phyloP scores from a whole-genome alignment of 1,140 invertebrate genomes.

The Brachionus angularis region DNA sequence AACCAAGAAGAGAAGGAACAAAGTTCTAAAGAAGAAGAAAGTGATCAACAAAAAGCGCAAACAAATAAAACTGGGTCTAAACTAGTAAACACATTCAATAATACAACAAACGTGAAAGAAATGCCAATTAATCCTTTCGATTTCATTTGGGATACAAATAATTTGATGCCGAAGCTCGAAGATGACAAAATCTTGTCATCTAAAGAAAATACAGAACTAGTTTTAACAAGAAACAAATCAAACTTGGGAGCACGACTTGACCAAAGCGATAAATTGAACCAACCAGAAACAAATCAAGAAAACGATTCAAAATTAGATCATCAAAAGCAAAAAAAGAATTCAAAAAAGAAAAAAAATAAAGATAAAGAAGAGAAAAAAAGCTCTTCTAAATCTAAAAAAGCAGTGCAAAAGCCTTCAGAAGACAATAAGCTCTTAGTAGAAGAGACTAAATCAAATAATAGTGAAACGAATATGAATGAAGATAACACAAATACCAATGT shows the following conservation, averaged over 20 bases:
- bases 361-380: conserved; percentile 26
- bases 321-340: background rate
- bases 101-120: conserved; percentile 33
- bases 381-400: background rate
- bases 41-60: background rate
- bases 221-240: background rate
- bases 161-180: background rate
- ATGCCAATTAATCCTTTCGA: conserved; percentile 29
- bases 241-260: background rate
- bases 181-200: background rate
- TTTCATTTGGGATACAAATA: conserved; percentile 18
- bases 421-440: conserved; percentile 2
- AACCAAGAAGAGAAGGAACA: conserved; percentile 23
- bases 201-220: background rate
- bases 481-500: background rate
- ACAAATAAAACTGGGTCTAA: background rate
- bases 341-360: background rate
- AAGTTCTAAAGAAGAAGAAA: background rate
- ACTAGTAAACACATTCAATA: conserved; percentile 15
- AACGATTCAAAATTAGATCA: background rate
- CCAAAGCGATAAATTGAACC: background rate
- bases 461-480: background rate
- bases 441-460: conserved; percentile 33
- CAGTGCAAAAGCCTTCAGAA: background rate
- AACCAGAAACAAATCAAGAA: background rate